Percentiles rank a stretch among this genome's conserved stretches.
Conservation (phyloP, 2,113 vertebrate genomes). For the Scomber scombrus region DNA sequence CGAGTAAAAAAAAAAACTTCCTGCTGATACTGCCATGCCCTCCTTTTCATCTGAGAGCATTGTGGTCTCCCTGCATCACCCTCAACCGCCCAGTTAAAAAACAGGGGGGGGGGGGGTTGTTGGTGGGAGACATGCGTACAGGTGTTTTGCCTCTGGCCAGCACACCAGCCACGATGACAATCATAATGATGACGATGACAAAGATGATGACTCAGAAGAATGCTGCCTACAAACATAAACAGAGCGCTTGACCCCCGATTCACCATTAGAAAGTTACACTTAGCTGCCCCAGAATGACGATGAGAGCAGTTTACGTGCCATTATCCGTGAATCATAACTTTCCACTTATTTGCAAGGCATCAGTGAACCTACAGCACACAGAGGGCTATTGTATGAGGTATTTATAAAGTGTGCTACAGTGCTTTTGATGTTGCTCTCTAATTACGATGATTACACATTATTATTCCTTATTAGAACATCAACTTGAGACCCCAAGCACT, state of each 20-base stretch:
- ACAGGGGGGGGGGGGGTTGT: neutral
- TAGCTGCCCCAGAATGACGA: conserved; percentile 6
- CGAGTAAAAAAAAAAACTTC: conserved; percentile 70
- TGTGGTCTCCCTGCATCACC: conserved; percentile 68
- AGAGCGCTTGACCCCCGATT: conserved; percentile 56
- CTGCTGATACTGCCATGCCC: conserved; percentile 58
- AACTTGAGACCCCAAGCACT: conserved; percentile 34
- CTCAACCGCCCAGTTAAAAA: conserved; percentile 43
- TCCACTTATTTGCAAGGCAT: conserved; percentile 47
- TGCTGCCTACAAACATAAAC: conserved; percentile 9
- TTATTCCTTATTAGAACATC: conserved; percentile 75
- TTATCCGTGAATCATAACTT: conserved; percentile 73
- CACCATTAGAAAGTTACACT: conserved; percentile 36
- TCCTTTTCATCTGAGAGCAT: conserved; percentile 75
- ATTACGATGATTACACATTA: conserved; percentile 76
- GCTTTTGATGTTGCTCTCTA: conserved; percentile 79
- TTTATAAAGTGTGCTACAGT: conserved; percentile 45
- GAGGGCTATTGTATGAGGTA: conserved; percentile 58
- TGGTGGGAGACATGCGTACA: conserved; percentile 56
- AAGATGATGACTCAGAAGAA: conserved; percentile 62
- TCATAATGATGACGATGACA: conserved; percentile 61
- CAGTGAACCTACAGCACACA: conserved; percentile 44
- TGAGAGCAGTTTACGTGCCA: conserved; percentile 48
- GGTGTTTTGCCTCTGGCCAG: conserved; percentile 79
- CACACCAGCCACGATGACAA: conserved; percentile 50